Evolutionary conservation across 1,140 invertebrate species (phyloP).

Genomic region (Lordiphosa collinella): DNA sequence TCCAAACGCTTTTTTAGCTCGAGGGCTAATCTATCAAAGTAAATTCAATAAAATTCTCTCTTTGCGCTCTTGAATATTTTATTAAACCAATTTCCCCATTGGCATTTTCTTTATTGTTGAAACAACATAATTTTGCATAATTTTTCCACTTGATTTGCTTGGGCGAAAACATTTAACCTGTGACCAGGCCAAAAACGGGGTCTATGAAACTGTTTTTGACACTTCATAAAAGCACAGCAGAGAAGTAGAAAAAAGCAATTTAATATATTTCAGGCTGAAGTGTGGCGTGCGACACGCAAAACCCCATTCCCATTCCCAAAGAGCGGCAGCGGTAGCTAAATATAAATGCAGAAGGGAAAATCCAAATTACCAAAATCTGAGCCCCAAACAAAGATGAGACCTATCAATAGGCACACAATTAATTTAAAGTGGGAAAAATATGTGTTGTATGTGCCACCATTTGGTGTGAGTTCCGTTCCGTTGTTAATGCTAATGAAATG

Average conservation of each 20-base stretch:
- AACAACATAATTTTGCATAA: conserved; percentile 44
- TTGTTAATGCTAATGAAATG: conserved; percentile 49
- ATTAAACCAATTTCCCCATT: conserved; percentile 35
- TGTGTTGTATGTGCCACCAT: conserved; percentile 35
- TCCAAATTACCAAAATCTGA: conserved; percentile 10
- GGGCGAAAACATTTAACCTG: conserved; percentile 42
- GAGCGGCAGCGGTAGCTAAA: conserved; percentile 26
- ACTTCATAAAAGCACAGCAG: conserved; percentile 31
- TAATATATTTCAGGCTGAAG: conserved; percentile 36
- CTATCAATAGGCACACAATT: conserved; percentile 69
- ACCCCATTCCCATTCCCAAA: conserved; percentile 58
- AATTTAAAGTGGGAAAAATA: conserved; percentile 42
- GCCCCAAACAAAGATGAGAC: conserved; percentile 37
- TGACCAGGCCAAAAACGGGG: conserved; percentile 7
- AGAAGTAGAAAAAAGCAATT: conserved; percentile 5
- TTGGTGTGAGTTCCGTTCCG: conserved; percentile 66
- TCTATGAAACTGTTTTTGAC: conserved; percentile 58
- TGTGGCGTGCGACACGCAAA: conserved; percentile 62
- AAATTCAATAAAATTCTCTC: no score
- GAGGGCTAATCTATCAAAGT: no score
- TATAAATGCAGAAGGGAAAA: conserved; percentile 37
- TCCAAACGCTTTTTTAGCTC: no score
- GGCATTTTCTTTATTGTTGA: neutral
- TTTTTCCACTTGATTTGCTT: conserved; percentile 66
- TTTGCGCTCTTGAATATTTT: neutral